Conservation (phyloP, 2,888 invertebrate species). For the Habrosyne pyritoides region DNA sequence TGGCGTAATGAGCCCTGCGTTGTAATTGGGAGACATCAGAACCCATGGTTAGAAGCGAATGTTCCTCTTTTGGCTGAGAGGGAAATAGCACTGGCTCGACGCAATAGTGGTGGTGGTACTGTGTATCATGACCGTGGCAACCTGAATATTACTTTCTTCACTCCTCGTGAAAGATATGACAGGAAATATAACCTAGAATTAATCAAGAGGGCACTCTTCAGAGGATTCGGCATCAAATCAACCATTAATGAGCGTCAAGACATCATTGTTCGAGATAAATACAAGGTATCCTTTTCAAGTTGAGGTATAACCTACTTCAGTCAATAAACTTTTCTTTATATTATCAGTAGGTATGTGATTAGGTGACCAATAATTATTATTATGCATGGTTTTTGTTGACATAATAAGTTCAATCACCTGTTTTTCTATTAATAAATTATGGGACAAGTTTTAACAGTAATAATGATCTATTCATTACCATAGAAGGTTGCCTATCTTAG, state of each 20-base stretch:
- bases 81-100: conserved; percentile 90
- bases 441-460: no score
- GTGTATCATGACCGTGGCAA: conserved; percentile 98
- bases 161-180: conserved; percentile 91
- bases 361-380: no score
- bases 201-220: conserved; percentile 91
- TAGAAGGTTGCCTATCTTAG: no score
- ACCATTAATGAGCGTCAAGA: conserved; percentile 93
- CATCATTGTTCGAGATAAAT: conserved; percentile 90
- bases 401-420: no score
- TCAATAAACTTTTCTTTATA: no score
- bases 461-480: no score
- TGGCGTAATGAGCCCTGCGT: conserved; percentile 98
- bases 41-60: conserved; percentile 97
- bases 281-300: conserved; percentile 86
- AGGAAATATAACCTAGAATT: conserved; percentile 94
- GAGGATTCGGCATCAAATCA: conserved; percentile 91
- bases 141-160: conserved; percentile 96
- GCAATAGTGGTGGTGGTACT: conserved; percentile 98
- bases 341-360: no score
- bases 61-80: conserved; percentile 85
- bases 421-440: no score
- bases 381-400: no score
- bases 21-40: conserved; percentile 98
- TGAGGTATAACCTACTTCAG: conserved; percentile 15